Evolutionary conservation across 2,113 vertebrate genomes (phyloP), one percentile per base, ranked within the genome.

Genomic region (Scomber scombrus): DNA sequence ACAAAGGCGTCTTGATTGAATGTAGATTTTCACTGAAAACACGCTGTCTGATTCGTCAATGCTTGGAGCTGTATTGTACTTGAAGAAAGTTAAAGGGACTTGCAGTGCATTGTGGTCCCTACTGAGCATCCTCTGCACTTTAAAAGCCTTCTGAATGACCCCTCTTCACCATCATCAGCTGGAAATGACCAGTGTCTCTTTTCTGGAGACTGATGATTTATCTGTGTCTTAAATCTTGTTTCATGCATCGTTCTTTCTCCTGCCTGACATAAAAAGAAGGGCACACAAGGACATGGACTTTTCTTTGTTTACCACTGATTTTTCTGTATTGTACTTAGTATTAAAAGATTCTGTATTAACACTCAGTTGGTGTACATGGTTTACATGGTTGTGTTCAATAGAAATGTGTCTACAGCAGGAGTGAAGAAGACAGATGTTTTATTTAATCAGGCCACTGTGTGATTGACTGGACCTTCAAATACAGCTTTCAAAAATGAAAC

Each of bases 281-380:
- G 70, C 87, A 85, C 86, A 75, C 18, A 54, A 73, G 68, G 75
- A 85, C 80, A 68, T 34, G 5, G 51, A 87, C 49, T 69, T 88
- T 85, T 85, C 71, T 92, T 86, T 90, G 81, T 88, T 85, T 85
- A 91, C 62, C 80, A 86, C 83, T 78, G 65, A 88, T 87, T 91
- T 26, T 93, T 93, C 83, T 92, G 89, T 94, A 90, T 92, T 90
- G 81, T 92, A 85, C 78, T 89, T 91, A 87, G 88, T 86, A 95
- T 94, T 94, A 94, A 95, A 94, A 83, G 31, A 88, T 91, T 91
- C 79, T 88, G 78, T 89, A 87, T 88, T 68, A 85, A 89, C 82
- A 70, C 71, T 57, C 52, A 64, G 16, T 43, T 64, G 57, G 67
- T 75, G 26, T 80, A 18, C 18, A 26, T 49, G 29, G n/a, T 73